Base-by-base conservation (phyloP, 2,888 invertebrate species). In the Drosophila paranaensis region DNA sequence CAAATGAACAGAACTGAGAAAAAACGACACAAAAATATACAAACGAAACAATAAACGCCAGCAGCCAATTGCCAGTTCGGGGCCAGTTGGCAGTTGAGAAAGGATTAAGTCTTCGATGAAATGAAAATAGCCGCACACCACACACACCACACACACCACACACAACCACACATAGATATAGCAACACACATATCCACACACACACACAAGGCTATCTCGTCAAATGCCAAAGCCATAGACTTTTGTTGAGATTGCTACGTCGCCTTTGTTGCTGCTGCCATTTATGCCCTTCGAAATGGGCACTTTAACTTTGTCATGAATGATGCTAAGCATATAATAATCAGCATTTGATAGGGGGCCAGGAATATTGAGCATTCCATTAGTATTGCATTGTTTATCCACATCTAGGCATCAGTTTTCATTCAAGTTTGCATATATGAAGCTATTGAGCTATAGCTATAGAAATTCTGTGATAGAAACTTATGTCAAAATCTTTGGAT, bases 31-130 rank as follows among this genome's bases (percentile, higher is more conserved):
- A 25, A 50, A 33, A 50, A 57, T 60, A 46, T 20, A 27, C 68
- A 70, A 35, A 33, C 39, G 60, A 77, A 72, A 69, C 79, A 78
- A 81, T 61, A 62, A 79, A 60, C 60, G 68, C 25, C 66, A 79
- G 14, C 72, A 50, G 71, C 43, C 80, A 76, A 76, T 70, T 64
- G 76, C 46, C 80, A 65, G 48, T 75, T 63, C 25, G 54, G 27
- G 54, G 40, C 27, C 39, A 54, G 40, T 56, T 78, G 46, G 53
- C 75, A 54, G 56, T 74, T 77, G 78, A 63, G 67, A 79, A 84
- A 88, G 90, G 83, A 84, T 84, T 84, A 84, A 90, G 72, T 74
- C 89, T 74, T 82, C 88, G 77, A 77, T 77, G 73, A 66, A 81
- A 80, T 87, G 81, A 66, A 78, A 78, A 68, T 62, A 60, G 61